Evolutionary conservation across 2,888 invertebrate species (phyloP).

Genomic region (Watsonalla cultraria): DNA sequence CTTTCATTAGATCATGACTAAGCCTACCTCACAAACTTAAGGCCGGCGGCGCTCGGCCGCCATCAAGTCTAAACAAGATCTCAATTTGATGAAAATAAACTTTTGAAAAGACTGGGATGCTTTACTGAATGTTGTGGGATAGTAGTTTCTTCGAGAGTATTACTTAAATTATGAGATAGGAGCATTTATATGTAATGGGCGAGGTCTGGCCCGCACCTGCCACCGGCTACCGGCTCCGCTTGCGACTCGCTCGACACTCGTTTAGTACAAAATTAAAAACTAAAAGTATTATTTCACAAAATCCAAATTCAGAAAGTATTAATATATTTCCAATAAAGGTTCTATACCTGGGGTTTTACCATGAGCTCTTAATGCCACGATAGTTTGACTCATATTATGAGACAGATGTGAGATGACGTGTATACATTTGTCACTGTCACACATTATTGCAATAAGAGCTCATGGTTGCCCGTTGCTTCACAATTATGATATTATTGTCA

Average conservation of each 20-base stretch:
- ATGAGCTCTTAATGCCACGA: conserved; percentile 5
- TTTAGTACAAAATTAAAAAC: conserved; percentile 72
- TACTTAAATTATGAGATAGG: conserved; percentile 76
- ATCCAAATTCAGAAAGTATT: conserved; percentile 73
- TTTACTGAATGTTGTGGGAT: conserved; percentile 79
- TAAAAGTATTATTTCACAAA: conserved; percentile 75
- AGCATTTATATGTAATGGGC: conserved; percentile 64
- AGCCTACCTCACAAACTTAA: conserved; percentile 77
- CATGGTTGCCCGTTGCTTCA: conserved; percentile 31
- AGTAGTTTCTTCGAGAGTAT: conserved; percentile 75
- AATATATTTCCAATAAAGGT: conserved; percentile 58
- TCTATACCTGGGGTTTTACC: conserved; percentile 44
- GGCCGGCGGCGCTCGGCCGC: conserved; percentile 60
- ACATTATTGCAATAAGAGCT: no score
- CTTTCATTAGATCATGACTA: conserved; percentile 79
- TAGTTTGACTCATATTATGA: no score
- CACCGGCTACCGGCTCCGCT: conserved; percentile 46
- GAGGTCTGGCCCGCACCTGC: conserved; percentile 38
- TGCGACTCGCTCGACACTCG: conserved; percentile 52
- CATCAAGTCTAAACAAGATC: conserved; percentile 77
- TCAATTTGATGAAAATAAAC: conserved; percentile 79
- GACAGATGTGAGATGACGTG: no score
- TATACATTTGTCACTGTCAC: no score
- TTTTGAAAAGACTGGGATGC: conserved; percentile 78
- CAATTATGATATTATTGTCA: conserved; percentile 29